Percentiles rank a stretch among this genome's conserved stretches.
phyloP scores from a whole-genome alignment of 2,888 invertebrate genomes.

The Sinotaia quadrata region DNA sequence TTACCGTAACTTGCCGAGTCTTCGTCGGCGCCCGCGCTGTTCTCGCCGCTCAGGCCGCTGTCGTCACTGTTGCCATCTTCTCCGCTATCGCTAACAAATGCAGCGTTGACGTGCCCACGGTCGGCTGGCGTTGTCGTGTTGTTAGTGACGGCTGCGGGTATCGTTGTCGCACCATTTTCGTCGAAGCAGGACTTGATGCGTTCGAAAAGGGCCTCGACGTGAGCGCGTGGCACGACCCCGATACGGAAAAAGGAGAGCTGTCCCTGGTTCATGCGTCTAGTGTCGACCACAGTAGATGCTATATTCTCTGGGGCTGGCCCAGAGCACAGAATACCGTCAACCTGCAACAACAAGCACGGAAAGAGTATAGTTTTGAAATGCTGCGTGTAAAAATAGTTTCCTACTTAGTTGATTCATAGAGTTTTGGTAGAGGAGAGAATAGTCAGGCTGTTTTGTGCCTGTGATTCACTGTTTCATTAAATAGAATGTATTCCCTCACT shows the following conservation, averaged over 20 bases:
- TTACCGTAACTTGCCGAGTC: slow-evolving; percentile 10
- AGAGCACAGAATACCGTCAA: slow-evolving; percentile 53
- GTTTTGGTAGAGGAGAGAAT: neutral
- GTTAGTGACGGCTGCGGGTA: slow-evolving; percentile 28
- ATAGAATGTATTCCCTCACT: no score
- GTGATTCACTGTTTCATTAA: no score
- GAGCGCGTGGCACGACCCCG: slow-evolving; percentile 51
- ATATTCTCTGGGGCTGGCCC: slow-evolving; percentile 54
- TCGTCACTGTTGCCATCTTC: slow-evolving; percentile 19
- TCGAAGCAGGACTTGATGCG: slow-evolving; percentile 37
- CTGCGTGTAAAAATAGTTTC: neutral
- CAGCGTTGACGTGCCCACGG: slow-evolving; percentile 23
- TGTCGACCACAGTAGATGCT: slow-evolving; percentile 56
- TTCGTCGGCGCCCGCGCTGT: neutral
- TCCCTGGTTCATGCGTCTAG: slow-evolving; percentile 45
- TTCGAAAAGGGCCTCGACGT: slow-evolving; percentile 48
- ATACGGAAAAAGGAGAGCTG: slow-evolving; percentile 53
- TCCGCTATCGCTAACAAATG: slow-evolving; percentile 8
- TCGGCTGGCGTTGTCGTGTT: slow-evolving; percentile 10
- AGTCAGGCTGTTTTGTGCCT: no score
- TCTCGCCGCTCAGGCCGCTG: slow-evolving; percentile 13
- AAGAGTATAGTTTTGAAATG: neutral
- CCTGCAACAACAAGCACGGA: slow-evolving; percentile 30
- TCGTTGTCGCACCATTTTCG: slow-evolving; percentile 24
- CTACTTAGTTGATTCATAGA: neutral